phyloP scores from a whole-genome alignment of 35 echinoderm and acorn worm genomes.

The Ptychodera flava region DNA sequence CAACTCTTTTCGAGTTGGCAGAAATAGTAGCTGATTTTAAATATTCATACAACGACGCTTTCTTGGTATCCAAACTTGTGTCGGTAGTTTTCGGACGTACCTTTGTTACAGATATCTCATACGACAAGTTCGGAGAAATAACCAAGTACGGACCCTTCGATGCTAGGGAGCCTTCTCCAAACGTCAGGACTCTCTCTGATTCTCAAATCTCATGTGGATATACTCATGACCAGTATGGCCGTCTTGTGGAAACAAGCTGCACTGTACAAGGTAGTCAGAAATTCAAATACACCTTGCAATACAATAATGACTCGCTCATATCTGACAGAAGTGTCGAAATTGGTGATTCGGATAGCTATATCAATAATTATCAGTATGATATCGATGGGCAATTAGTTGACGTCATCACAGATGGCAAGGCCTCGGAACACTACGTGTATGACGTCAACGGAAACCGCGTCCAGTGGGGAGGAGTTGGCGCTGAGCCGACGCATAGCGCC shows the following conservation, averaged over 20 bases:
- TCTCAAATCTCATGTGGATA: neutral
- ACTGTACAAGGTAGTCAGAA: neutral
- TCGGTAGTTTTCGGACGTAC: neutral
- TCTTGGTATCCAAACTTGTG: neutral
- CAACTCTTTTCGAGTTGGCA: neutral
- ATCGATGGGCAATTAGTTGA: conserved; percentile 55
- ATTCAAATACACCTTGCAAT: neutral
- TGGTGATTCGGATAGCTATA: conserved; percentile 8
- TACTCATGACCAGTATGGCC: neutral
- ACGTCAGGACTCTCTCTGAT: neutral
- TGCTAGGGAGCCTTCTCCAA: neutral
- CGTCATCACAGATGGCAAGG: conserved; percentile 38
- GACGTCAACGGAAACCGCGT: conserved; percentile 71
- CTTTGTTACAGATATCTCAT: neutral
- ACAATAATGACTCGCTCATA: neutral
- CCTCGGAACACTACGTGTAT: conserved; percentile 57
- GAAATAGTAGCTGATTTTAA: neutral
- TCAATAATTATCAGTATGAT: conserved; percentile 58
- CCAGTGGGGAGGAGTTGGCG: conserved; percentile 29
- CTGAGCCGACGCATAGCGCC: neutral
- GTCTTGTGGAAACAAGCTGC: neutral
- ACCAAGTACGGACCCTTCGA: neutral
- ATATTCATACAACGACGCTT: neutral
- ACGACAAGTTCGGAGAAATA: neutral
- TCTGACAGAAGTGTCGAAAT: conserved; percentile 28